Base-by-base conservation (phyloP, 2,888 invertebrate species). In the Embidobia sp. region DNA sequence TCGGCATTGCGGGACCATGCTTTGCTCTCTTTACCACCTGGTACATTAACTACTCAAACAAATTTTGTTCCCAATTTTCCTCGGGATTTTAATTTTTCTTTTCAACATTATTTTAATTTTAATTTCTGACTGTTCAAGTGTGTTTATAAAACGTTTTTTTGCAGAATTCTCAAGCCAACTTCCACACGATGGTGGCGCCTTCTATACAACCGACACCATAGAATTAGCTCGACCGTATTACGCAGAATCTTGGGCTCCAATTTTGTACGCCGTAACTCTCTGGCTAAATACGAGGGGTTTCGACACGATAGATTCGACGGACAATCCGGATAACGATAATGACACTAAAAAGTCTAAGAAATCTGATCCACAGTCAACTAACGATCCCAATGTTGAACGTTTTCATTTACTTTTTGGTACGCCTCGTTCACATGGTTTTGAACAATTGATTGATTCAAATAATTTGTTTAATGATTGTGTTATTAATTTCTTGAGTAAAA, bases 161-260 rank as follows among this genome's bases (percentile, higher is more conserved):
- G 0, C 85, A 93, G 98, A 99, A 90, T 98, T 97, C 90, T 94
- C 96, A 1, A 97, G 96, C 74, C 98, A 99, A 88, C 91, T 99
- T 66, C 97, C 97, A 0, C 96, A 96, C 85, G 97, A 97, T 82
- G 99, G 98, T 51, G 99, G 99, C 2, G 97, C 99, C 10, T 99
- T 99, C 90, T 99, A 98, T 90, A 97, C 97, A 0, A 96, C 96
- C 19, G 98, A 99, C 86, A 98, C 98, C 0, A 96, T 97, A 84
- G 98, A 98, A 84, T 95, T 95, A 6, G 97, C 98, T 0, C 93
- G 98, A 48, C 94, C 94, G 10, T 97, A 98, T 89, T 99, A 99
- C 90, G 93, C 93, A 13, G 93, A 94, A 81, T 95, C 97, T 0
- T 99, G 99, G 99, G 97, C 99, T 0, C 95, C 98, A 0, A 94